phyloP scores from a whole-genome alignment of 1,140 invertebrate species.

The Planococcus citri region DNA sequence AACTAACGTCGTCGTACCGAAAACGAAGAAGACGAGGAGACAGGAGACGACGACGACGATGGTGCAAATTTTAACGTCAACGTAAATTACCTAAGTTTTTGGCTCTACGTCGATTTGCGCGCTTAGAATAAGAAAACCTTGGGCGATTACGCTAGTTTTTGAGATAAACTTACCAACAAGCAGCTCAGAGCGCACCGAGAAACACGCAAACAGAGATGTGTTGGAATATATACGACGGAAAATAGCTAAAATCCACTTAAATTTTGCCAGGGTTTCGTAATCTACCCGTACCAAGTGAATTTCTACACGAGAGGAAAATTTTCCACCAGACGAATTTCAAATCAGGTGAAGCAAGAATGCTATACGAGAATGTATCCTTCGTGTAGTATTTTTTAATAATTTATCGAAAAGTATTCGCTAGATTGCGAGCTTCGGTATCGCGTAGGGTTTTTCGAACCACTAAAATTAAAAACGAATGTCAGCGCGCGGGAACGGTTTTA shows the following conservation, averaged over 20 bases:
- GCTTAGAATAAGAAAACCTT: not conserved
- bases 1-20: too few species aligned
- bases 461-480: conserved; percentile 17
- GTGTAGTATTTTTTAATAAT: not conserved
- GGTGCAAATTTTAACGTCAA: conserved; percentile 3
- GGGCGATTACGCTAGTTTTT: not conserved
- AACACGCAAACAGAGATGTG: not conserved
- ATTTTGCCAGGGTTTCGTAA: too few species aligned
- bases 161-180: not conserved
- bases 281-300: too few species aligned
- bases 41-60: not conserved
- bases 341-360: too few species aligned
- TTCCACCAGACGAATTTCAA: too few species aligned
- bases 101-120: not conserved
- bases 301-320: too few species aligned
- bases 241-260: too few species aligned
- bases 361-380: not conserved
- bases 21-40: too few species aligned
- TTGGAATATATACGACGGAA: too few species aligned
- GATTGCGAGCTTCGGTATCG: too few species aligned
- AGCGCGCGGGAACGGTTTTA: conserved; percentile 9
- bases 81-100: not conserved
- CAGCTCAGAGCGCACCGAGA: not conserved
- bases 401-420: not conserved
- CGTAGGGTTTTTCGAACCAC: not conserved